A percentile compares a stretch with the other conserved stretches of the same genome.
These are phyloP conservation scores for Diachasmimorpha longicaudata DNA, from an alignment of 1,140 invertebrate species.

Conservation along the genomic window DNA sequence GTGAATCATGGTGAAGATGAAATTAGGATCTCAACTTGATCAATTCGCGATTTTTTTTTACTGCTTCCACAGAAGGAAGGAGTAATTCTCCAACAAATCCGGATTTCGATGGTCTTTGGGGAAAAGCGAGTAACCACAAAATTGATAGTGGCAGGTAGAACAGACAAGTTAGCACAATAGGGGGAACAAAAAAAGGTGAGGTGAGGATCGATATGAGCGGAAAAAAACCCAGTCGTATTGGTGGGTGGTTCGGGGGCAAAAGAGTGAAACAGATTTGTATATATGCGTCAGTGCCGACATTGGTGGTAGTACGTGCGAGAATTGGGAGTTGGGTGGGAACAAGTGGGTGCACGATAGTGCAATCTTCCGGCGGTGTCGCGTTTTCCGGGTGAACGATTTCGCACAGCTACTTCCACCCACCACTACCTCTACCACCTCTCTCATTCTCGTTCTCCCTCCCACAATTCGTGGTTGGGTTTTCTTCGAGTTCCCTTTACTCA, in stretches of 20 bases:
- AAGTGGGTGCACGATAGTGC: constrained; percentile 51
- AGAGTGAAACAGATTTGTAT: constrained; percentile 36
- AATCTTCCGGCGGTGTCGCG: constrained; percentile 53
- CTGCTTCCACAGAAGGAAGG: neutral
- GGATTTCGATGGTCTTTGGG: neutral
- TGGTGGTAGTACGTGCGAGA: neutral
- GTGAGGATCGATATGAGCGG: neutral
- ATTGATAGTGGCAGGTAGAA: constrained; percentile 13
- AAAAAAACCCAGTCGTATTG: constrained; percentile 23
- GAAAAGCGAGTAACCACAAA: neutral
- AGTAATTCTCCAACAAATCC: neutral
- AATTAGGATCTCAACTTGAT: no score
- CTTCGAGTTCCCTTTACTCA: constrained; percentile 23
- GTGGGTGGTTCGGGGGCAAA: neutral
- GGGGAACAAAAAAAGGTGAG: neutral
- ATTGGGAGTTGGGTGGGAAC: constrained; percentile 38
- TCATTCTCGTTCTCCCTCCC: neutral
- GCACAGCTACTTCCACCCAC: constrained; percentile 32
- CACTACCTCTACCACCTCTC: no score
- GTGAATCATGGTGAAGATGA: no score
- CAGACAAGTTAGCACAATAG: neutral
- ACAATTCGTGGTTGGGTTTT: neutral
- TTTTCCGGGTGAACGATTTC: constrained; percentile 49
- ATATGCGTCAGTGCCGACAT: constrained; percentile 13
- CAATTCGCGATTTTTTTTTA: no score